Percentiles rank a stretch among this genome's conserved stretches.
Conservation (phyloP, 2,113 vertebrate species). For the Elgaria multicarinata region DNA sequence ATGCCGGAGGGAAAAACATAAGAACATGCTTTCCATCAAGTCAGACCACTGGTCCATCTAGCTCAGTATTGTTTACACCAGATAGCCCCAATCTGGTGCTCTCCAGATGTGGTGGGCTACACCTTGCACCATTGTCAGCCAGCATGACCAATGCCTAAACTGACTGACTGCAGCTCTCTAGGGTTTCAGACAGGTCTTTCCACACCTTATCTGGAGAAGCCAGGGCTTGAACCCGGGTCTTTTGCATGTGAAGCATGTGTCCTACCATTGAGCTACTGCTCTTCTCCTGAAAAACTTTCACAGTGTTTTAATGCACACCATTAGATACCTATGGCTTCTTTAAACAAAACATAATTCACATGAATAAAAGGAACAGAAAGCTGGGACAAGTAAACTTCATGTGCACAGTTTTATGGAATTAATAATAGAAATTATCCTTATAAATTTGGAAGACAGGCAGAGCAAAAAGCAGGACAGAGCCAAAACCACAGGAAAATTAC, state of each 20-base stretch:
- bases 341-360: background rate
- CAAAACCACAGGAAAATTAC: background rate
- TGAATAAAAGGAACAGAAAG: background rate
- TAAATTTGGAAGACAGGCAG: background rate
- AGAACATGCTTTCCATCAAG: background rate
- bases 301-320: background rate
- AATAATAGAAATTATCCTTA: background rate
- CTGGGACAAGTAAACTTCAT: background rate
- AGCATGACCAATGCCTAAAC: background rate
- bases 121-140: background rate
- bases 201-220: background rate
- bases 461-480: background rate
- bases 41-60: background rate
- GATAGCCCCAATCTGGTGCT: background rate
- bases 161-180: background rate
- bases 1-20: background rate
- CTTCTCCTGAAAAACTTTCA: background rate
- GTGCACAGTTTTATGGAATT: background rate
- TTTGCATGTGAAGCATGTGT: background rate
- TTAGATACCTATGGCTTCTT: background rate
- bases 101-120: background rate
- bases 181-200: background rate
- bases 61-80: background rate
- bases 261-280: background rate
- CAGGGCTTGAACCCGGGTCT: background rate